Evolutionary conservation across 2,797 vertebrate genomes (phyloP), one percentile per base, ranked within the genome.

Genomic region (Pseudochaenichthys georgianus): DNA sequence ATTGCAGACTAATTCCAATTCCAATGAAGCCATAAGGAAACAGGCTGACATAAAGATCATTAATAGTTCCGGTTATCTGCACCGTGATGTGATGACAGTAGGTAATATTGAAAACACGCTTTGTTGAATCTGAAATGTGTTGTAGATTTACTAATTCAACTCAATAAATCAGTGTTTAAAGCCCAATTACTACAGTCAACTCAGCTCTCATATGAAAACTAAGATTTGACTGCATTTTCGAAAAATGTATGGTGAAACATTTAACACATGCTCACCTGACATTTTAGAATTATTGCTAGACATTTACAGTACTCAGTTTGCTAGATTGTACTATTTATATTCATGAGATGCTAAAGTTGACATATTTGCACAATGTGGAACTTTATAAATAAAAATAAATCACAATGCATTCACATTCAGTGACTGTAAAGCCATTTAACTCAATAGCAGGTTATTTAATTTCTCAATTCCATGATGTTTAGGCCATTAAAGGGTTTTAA

Each of bases 401-500:
- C 5, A 38, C 16, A 41, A 3, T 43, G 55, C 21, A 54, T 28
- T 28, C 28, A 28, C 28, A 28, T 28, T 28, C 28, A 28, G 28
- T 28, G 28, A 57, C 41, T 69, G 43, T 46, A 62, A 13, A 52
- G 46, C 10, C 9, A 52, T 78, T 86, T 43, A 60, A 84, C 62
- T 81, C 58, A 70, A 21, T 70, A 71, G 31, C 23, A 61, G 41
- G 34, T 51, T 64, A 66, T 80, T 79, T 61, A 41, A 75, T 80
- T 81, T 73, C 38, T 45, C 2, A 13, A n/a, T 67, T 74, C 52
- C 28, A 66, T 80, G 21, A 55, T 61, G 43, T 67, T 80, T 76
- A 75, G 34, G 55, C 42, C 61, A 28, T 70, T 47, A 74, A 80
- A 43, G 16, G 3, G 17, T 75, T 86, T 83, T 80, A 73, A 84